Conservation (phyloP, 2,113 vertebrate species). For the Dromiciops gliroides region DNA sequence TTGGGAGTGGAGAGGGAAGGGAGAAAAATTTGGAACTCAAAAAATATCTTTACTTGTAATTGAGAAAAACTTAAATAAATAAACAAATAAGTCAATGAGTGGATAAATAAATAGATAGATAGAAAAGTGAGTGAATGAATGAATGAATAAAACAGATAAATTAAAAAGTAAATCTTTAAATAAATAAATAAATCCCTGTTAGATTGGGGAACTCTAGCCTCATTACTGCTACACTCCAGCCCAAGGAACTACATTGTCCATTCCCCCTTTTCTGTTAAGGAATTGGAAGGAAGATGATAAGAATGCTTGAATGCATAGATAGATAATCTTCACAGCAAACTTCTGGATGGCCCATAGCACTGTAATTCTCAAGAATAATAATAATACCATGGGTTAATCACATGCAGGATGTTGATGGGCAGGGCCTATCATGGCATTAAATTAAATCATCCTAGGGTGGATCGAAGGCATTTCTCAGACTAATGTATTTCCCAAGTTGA, state of each 20-base stretch:
- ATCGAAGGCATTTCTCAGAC: not conserved
- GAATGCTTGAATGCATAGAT: not conserved
- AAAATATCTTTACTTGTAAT: too few species aligned
- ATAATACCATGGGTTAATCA: not conserved
- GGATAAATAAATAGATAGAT: too few species aligned
- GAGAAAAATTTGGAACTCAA: too few species aligned
- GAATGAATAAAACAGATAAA: too few species aligned
- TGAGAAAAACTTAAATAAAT: too few species aligned
- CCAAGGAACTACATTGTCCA: not conserved
- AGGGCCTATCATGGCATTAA: not conserved
- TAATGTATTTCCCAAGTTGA: not conserved
- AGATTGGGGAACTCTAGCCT: too few species aligned
- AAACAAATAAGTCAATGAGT: too few species aligned
- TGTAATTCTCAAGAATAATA: not conserved
- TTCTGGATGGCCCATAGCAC: too few species aligned
- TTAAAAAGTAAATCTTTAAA: too few species aligned
- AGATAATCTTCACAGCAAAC: not conserved
- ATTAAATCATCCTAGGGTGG: not conserved
- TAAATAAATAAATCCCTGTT: too few species aligned
- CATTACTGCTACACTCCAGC: not conserved
- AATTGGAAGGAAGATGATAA: not conserved
- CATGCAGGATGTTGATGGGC: not conserved
- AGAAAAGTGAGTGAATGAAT: too few species aligned
- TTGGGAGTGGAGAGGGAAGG: too few species aligned
- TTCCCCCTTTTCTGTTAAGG: not conserved